Evolutionary conservation across 2,888 invertebrate species (phyloP), one percentile per base, ranked within the genome.

Genomic region (Luffia ferchaultella): DNA sequence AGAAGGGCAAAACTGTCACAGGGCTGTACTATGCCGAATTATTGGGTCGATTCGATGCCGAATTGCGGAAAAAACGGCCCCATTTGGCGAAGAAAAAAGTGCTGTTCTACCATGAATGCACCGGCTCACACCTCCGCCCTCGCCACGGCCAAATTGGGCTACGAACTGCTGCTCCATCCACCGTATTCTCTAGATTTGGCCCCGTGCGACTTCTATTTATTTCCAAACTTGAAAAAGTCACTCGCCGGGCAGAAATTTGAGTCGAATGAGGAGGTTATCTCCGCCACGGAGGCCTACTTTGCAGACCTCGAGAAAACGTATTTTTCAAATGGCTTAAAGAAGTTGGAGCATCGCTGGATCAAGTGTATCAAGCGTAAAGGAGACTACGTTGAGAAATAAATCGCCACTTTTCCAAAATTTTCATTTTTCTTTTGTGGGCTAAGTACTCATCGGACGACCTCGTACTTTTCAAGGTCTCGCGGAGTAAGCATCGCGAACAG

Each of bases 241-340:
- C 43, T 49, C 43, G 43, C 49, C 49, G 49, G n/a, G n/a, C n/a
- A n/a, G n/a, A n/a, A n/a, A n/a, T n/a, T n/a, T n/a, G n/a, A n/a
- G n/a, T n/a, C n/a, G 49, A 49, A 49, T 44, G 44, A 49, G 43
- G 49, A 49, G 44, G 49, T 49, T n/a, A 44, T 49, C 49, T 41
- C 48, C 48, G 48, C 42, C 42, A 48, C 48, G 46, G 46, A 46
- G 46, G 46, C 46, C 46, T 46, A 46, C 46, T 46, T 46, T 46
- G 46, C 46, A 46, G 46, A 46, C 46, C 30, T 46, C 46, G 20
- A 46, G 18, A 20, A 18, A 43, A 43, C 43, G 43, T 57, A 55
- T 55, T 58, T 55, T 61, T 61, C 57, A 52, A 52, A 54, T 45
- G 52, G 54, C 44, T 53, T 57, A 54, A 53, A 57, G 48, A 53